Evolutionary conservation across 2,888 invertebrate genomes (phyloP), one percentile per base, ranked within the genome.

Genomic region (Cyrtodaria siliqua): DNA sequence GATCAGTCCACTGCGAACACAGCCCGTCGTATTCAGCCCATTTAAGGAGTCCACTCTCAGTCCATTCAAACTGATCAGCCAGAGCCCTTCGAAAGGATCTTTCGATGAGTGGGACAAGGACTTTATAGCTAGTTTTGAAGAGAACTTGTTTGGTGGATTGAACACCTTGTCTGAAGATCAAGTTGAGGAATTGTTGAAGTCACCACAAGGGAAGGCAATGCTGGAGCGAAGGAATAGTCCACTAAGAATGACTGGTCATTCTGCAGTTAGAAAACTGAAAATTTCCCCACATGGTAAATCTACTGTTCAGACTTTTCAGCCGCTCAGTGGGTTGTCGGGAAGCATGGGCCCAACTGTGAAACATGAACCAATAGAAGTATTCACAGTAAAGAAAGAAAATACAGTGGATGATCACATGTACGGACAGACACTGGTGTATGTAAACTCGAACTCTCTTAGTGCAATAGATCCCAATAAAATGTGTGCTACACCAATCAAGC

Each of bases 51-150:
- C 79, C 2, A 56, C 74, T 4, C 49, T 82, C 27, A 86, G 86
- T 57, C 86, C 86, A 14, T 79, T 80, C 56, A 85, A 80, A 24
- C 42, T 61, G 16, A 68, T 72, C 2, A 59, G 63, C 20, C 69
- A 75, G 23, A 78, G 75, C 66, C 78, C 81, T 9, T 75, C 78
- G 1, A 78, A 81, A 20, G 82, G 80, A 20, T 62, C 82, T 1
- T 79, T 81, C 56, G 85, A 86, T 47, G 86, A 85, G 18, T 87
- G 87, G 87, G 88, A 87, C 42, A 86, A 84, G 59, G 83, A 84
- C 44, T 86, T 88, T 55, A 80, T 88, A 59, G 79, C 85, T 1
- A 81, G 80, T 59, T 88, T 87, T 79, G 85, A 88, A 60, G 88
- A 87, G 50, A 87, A 86, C 49, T 64, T 88, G 18, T 87, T 88